Percentiles rank a stretch among this genome's conserved stretches.
Evolutionary conservation across 2,797 vertebrate species (phyloP).

Genomic region (Paramormyrops hopkinsi): DNA sequence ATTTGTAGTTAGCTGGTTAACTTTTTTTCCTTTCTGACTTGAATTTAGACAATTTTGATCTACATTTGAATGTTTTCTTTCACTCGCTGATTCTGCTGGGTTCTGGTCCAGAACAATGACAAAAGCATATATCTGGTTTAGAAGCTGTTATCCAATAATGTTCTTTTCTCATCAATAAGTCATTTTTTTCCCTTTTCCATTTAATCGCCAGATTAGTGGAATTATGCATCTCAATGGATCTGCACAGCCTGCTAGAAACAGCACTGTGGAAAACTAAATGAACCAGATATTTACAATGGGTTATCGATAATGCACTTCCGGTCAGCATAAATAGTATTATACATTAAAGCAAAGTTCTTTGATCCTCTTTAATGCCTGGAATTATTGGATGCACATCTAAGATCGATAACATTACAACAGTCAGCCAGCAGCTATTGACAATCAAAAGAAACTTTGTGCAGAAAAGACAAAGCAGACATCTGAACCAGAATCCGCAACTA

Average conservation of each 20-base stretch:
- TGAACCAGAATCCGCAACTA: neutral
- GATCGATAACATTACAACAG: neutral
- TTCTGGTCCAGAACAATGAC: neutral
- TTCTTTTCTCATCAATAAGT: neutral
- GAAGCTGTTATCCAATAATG: neutral
- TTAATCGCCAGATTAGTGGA: neutral
- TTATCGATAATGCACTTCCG: neutral
- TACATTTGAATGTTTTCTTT: neutral
- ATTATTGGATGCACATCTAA: neutral
- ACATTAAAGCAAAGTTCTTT: neutral
- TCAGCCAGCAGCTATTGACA: neutral
- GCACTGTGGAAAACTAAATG: neutral
- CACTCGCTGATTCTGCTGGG: neutral
- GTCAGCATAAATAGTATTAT: neutral
- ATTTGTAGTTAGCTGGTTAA: neutral
- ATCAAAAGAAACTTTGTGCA: neutral
- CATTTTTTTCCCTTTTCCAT: neutral
- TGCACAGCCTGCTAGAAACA: neutral
- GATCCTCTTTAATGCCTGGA: neutral
- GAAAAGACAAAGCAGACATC: neutral
- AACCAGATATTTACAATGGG: neutral
- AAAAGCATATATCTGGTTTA: neutral
- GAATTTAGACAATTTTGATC: neutral
- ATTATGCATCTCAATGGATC: neutral
- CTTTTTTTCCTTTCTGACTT: neutral